Evolutionary conservation across 2,113 vertebrate genomes (phyloP).

Genomic region (Zeus faber): DNA sequence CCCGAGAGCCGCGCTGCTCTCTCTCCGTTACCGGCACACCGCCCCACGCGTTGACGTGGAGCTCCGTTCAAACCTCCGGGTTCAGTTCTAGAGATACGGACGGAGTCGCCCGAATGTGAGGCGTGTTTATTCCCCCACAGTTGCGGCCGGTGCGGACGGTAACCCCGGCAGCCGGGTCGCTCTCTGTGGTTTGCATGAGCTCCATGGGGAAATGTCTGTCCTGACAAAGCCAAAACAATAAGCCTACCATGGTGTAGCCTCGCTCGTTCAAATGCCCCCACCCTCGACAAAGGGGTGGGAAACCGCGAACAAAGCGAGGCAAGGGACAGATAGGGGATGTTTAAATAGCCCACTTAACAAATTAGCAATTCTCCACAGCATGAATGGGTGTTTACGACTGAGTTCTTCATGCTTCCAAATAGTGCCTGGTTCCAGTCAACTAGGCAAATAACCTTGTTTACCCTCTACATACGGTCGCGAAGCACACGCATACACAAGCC

Average conservation of each 20-base stretch:
- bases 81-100: no score
- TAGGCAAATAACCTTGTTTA: constrained; percentile 4
- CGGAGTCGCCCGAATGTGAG: no score
- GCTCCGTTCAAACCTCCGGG: no score
- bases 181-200: constrained; percentile 38
- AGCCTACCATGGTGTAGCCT: constrained; percentile 40
- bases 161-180: constrained; percentile 9
- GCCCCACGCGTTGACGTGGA: no score
- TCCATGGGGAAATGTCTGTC: constrained; percentile 53
- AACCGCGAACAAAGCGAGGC: constrained; percentile 41
- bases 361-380: constrained; percentile 42
- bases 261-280: constrained; percentile 45
- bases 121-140: constrained; percentile 5
- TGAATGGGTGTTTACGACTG: constrained; percentile 34
- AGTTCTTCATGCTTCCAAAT: not conserved
- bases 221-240: constrained; percentile 61
- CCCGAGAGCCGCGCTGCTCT: no score
- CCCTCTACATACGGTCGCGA: not conserved
- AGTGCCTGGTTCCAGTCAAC: constrained; percentile 1
- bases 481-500: not conserved
- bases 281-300: constrained; percentile 42
- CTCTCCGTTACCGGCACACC: no score
- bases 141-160: constrained; percentile 18
- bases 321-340: constrained; percentile 35
- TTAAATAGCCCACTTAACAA: constrained; percentile 51